phyloP scores from a whole-genome alignment of 2,888 invertebrate species.

The Drosophila mettleri region DNA sequence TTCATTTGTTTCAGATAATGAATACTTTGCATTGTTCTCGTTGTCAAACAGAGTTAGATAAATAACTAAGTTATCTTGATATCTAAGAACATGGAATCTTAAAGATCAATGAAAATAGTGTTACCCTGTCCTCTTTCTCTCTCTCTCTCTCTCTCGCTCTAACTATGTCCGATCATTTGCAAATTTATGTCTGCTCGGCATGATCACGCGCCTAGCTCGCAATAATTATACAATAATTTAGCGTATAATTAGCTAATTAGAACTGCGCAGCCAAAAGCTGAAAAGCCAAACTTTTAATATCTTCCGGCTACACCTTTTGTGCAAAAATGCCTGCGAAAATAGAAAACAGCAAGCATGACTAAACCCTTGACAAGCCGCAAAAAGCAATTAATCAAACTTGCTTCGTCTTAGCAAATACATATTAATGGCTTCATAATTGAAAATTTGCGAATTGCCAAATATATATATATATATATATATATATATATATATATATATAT shows the following conservation, averaged over 20 bases:
- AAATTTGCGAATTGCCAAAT: conserved; percentile 43
- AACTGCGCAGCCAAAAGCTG: conserved; percentile 69
- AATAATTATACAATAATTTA: conserved; percentile 81
- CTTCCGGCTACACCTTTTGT: conserved; percentile 81
- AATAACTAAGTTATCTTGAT: conserved; percentile 5
- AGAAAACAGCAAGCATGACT: conserved; percentile 70
- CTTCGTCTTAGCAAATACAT: conserved; percentile 68
- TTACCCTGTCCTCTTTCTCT: background rate
- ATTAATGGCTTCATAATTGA: conserved; percentile 82
- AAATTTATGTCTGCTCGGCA: conserved; percentile 50
- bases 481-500: background rate
- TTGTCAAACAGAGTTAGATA: conserved; percentile 26
- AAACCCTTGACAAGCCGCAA: conserved; percentile 66
- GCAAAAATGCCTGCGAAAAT: conserved; percentile 78
- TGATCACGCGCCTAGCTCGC: conserved; percentile 64
- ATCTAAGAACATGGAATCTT: background rate
- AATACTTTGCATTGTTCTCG: conserved; percentile 37
- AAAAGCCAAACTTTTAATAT: conserved; percentile 63
- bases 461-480: background rate
- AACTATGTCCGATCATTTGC: background rate
- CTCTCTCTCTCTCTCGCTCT: background rate
- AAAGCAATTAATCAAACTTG: conserved; percentile 74
- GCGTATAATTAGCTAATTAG: conserved; percentile 82
- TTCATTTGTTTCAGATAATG: conserved; percentile 42
- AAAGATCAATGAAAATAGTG: conserved; percentile 13